Evolutionary conservation across 1,140 invertebrate genomes (phyloP).

Genomic region (Hyphantria cunea): DNA sequence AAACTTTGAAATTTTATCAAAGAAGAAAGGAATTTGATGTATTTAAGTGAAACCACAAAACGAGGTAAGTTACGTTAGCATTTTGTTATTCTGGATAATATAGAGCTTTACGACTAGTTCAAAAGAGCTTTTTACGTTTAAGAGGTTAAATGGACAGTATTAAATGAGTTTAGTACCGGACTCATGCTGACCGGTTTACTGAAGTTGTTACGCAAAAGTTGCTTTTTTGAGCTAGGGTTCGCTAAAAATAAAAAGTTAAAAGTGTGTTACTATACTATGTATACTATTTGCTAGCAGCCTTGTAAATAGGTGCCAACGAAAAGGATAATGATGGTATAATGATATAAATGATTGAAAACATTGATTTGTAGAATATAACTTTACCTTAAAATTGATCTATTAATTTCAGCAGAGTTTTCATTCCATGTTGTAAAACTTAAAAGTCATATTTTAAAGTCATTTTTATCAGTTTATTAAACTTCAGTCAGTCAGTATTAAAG

Average conservation of each 20-base stretch:
- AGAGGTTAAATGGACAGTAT: constrained; percentile 12
- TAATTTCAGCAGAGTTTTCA: too few species aligned
- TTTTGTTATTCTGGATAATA: not conserved
- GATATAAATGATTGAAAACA: too few species aligned
- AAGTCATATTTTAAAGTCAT: too few species aligned
- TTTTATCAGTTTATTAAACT: too few species aligned
- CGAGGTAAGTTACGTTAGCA: not conserved
- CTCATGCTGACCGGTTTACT: not conserved
- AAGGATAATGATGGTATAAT: too few species aligned
- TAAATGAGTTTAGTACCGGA: constrained; percentile 12
- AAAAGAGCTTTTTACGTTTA: constrained; percentile 10
- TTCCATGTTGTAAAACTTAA: too few species aligned
- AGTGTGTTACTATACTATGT: too few species aligned
- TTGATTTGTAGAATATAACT: too few species aligned
- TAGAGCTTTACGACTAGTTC: constrained; percentile 20
- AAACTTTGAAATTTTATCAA: not conserved
- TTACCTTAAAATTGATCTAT: too few species aligned
- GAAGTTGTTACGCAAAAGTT: not conserved
- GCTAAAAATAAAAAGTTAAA: not conserved
- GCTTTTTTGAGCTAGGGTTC: not conserved
- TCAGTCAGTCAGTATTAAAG: too few species aligned
- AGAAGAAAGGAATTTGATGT: not conserved
- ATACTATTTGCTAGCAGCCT: too few species aligned
- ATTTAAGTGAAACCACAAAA: not conserved
- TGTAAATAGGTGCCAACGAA: too few species aligned